Percentiles rank a stretch among this genome's conserved stretches.
phyloP scores from a whole-genome alignment of 2,797 vertebrate species.

The Perodicticus potto region DNA sequence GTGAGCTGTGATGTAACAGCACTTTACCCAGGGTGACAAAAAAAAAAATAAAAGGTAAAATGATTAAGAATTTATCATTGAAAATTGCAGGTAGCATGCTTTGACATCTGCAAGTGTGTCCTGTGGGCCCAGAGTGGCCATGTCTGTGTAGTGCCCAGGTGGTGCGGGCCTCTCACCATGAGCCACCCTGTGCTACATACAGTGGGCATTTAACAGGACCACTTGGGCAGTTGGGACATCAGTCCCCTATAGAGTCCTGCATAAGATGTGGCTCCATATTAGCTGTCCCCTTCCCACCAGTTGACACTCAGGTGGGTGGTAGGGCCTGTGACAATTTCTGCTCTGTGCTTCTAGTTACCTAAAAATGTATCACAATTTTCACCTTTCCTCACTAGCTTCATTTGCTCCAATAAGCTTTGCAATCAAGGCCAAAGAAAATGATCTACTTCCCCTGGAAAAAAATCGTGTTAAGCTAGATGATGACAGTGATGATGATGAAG shows the following conservation, averaged over 20 bases:
- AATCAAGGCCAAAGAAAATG: conserved; percentile 97
- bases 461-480: conserved; percentile 97
- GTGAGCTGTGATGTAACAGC: no score
- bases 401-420: conserved; percentile 99
- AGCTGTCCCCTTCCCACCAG: neutral
- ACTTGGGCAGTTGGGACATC: fast-evolving
- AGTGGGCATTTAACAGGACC: no score
- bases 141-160: neutral
- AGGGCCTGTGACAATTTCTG: neutral
- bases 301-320: neutral
- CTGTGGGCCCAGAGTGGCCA: neutral
- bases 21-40: no score
- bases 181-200: fast-evolving
- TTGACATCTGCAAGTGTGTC: neutral
- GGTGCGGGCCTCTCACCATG: fast-evolving
- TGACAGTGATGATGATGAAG: conserved; percentile 96
- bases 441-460: conserved; percentile 97
- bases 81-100: neutral
- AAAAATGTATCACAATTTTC: neutral
- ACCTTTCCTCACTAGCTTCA: conserved; percentile 89
- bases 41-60: neutral
- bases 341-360: neutral
- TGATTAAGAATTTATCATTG: neutral
- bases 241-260: neutral
- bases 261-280: neutral